phyloP scores from a whole-genome alignment of 2,888 invertebrate species.

The Apocheima hispidaria region DNA sequence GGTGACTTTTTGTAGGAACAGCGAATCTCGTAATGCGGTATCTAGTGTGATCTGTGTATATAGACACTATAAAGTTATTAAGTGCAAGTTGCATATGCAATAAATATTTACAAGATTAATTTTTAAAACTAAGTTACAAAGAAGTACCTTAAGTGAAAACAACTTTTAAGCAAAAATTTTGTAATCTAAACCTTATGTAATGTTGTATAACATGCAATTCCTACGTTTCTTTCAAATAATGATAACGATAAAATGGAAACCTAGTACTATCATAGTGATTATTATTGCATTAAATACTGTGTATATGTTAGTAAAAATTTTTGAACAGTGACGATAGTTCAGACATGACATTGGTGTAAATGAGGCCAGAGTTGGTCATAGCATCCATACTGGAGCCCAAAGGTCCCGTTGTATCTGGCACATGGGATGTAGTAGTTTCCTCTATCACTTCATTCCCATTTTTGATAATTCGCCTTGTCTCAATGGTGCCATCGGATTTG shows the following conservation, averaged over 20 bases:
- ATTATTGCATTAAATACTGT: slow-evolving; percentile 9
- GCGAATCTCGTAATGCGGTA: too few species aligned
- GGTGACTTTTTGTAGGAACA: too few species aligned
- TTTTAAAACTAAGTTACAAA: slow-evolving; percentile 1
- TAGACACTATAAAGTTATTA: background rate
- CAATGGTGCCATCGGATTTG: slow-evolving; percentile 75
- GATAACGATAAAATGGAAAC: background rate
- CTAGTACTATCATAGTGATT: background rate
- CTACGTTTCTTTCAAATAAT: background rate
- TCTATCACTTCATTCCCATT: slow-evolving; percentile 75
- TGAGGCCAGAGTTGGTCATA: slow-evolving; percentile 52
- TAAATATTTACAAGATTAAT: slow-evolving; percentile 17
- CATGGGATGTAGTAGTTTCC: slow-evolving; percentile 64
- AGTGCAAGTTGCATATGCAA: background rate
- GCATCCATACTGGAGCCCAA: slow-evolving; percentile 59
- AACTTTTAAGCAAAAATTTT: slow-evolving; percentile 3
- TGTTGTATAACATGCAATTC: slow-evolving; percentile 7
- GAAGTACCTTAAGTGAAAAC: background rate
- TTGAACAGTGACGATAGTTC: slow-evolving; percentile 70
- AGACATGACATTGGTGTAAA: slow-evolving; percentile 59
- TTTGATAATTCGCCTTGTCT: slow-evolving; percentile 75
- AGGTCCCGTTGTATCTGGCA: slow-evolving; percentile 50
- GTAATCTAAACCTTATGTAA: slow-evolving; percentile 1
- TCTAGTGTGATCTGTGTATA: too few species aligned
- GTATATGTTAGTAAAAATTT: slow-evolving; percentile 62